Evolutionary conservation across 2,113 vertebrate genomes (phyloP), one percentile per base, ranked within the genome.

Genomic region (Ellobius talpinus): DNA sequence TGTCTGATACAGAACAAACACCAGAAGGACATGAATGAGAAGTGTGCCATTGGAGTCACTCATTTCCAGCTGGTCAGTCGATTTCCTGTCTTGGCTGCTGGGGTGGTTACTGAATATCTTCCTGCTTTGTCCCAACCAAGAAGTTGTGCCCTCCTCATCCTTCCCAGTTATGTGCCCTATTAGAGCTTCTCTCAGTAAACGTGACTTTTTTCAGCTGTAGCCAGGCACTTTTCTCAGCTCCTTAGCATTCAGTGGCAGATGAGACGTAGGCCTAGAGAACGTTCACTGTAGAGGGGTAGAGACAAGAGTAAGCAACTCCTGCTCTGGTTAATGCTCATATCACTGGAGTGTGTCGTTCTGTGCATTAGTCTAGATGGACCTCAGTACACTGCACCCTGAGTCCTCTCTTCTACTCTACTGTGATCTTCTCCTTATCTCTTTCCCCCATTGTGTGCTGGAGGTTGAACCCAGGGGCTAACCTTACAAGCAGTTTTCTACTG

Each of bases 21-120:
- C 97, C 99, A 99, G 98, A 99, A 99, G 97, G 99, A 99, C 97
- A 99, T 99, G 99, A 99, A 99, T 72, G 99, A 99, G 91, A 99
- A 99, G 97, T 99, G 99, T 61, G 96, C 98, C 0, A 99, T 99
- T 0, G 99, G 99, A n/a, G 99, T 99, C 86, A 99, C 99, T 24
- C 99, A 99, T 98, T 99, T 99, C 98, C 99, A 99, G 97, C 99
- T 99, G 99, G 99, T 99, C 97, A 99, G 99, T 17, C 7, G 8
- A 1, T 63, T 73, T 45, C 47, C 42, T 85, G 1, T 58, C 65
- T 70, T 63, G n/a, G 50, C 89, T 87, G 21, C n/a, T 5, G 58
- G 24, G 39, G 2, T 50, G 39, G 24, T 86, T 92, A 39, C 50
- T 79, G 42, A 93, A 36, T 31, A 68, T 11, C 33, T 82, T 86